phyloP scores from a whole-genome alignment of 2,113 vertebrate genomes.

The Gnathonemus longibarbis region DNA sequence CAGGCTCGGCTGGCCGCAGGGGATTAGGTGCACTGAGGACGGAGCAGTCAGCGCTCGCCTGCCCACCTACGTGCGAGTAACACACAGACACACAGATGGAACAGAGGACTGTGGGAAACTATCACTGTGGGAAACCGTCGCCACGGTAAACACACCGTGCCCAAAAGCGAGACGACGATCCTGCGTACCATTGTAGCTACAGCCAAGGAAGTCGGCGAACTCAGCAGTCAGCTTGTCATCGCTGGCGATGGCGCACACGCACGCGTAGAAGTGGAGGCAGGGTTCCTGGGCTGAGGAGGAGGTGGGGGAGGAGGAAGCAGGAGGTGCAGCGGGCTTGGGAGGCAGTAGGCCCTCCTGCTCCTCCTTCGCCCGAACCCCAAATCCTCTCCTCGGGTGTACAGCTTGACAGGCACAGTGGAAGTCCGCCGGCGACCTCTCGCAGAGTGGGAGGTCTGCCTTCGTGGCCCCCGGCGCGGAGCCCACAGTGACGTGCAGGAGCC shows the following conservation, averaged over 20 bases:
- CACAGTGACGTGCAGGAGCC: conserved; percentile 78
- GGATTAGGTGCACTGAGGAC: conserved; percentile 23
- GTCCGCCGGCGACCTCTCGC: conserved; percentile 10
- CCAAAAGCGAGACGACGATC: background rate
- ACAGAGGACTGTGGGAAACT: background rate
- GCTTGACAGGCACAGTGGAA: conserved; percentile 53
- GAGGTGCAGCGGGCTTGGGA: background rate
- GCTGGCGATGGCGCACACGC: conserved; percentile 82
- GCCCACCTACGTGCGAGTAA: conserved; percentile 32
- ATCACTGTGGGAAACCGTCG: background rate
- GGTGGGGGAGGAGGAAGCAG: background rate
- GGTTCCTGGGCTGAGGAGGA: conserved; percentile 22
- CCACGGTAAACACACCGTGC: background rate
- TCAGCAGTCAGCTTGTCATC: conserved; percentile 77
- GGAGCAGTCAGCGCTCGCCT: conserved; percentile 11
- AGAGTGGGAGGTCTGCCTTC: conserved; percentile 36
- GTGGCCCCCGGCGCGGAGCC: conserved; percentile 15
- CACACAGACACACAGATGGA: background rate
- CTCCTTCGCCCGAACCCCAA: conserved; percentile 1
- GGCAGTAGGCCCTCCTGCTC: background rate
- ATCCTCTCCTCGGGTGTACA: background rate
- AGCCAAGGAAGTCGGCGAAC: conserved; percentile 73
- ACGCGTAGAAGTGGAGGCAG: conserved; percentile 89
- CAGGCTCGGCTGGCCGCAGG: conserved; percentile 26
- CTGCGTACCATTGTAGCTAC: conserved; percentile 57